Conservation (phyloP, 53 echinoderm and acorn worm genomes). For the Antedon mediterranea region DNA sequence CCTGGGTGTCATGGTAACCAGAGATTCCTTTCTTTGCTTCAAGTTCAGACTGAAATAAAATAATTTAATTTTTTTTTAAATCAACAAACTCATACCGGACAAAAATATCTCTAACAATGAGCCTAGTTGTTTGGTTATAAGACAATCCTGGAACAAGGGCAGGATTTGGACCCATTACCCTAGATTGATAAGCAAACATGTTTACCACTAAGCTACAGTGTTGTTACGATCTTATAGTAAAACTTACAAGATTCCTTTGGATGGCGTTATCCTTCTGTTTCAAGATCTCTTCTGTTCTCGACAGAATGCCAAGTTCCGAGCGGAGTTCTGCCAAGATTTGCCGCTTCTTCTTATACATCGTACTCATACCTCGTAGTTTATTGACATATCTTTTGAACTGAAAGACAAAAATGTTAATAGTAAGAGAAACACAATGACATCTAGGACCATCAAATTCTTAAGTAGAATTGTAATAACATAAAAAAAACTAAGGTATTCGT, state of each 20-base stretch:
- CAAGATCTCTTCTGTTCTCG: slow-evolving; percentile 82
- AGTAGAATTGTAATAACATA: too few species aligned
- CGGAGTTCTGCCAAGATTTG: slow-evolving; percentile 88
- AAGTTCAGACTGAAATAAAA: slow-evolving; percentile 35
- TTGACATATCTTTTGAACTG: slow-evolving; percentile 96
- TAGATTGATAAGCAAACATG: too few species aligned
- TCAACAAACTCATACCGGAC: neutral
- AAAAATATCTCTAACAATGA: too few species aligned
- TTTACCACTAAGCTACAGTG: too few species aligned
- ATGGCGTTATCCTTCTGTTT: slow-evolving; percentile 63
- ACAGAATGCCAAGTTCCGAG: slow-evolving; percentile 80
- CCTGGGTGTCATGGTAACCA: slow-evolving; percentile 99
- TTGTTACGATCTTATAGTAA: neutral
- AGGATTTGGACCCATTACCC: too few species aligned
- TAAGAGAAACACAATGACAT: too few species aligned
- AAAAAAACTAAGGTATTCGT: too few species aligned
- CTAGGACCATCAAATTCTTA: too few species aligned
- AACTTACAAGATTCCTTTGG: slow-evolving; percentile 60
- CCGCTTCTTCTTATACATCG: slow-evolving; percentile 87
- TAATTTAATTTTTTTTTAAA: neutral
- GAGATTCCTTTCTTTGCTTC: slow-evolving; percentile 97
- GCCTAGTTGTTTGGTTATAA: neutral
- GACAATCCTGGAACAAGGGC: neutral
- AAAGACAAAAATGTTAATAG: neutral
- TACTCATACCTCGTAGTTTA: slow-evolving; percentile 91